Evolutionary conservation across 2,113 vertebrate genomes (phyloP).

Genomic region (Perognathus longimembris): DNA sequence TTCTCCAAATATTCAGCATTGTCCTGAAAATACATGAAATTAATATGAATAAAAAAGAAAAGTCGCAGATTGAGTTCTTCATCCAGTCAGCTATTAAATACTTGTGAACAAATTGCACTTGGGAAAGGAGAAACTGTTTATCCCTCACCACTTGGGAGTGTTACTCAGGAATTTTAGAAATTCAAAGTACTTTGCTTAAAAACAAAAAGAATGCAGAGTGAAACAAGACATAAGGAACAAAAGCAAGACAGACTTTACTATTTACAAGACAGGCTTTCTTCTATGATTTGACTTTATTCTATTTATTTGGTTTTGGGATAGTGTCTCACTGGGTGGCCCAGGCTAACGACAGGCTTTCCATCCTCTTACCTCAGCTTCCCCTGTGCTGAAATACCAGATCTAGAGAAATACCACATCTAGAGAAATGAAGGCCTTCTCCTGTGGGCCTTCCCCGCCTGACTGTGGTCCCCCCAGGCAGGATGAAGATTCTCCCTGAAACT

Average conservation of each 20-base stretch:
- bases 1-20: slow-evolving; percentile 43
- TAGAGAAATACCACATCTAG: too few species aligned
- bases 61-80: background rate
- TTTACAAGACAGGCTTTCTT: too few species aligned
- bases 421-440: background rate
- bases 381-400: too few species aligned
- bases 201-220: slow-evolving; percentile 47
- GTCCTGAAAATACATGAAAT: background rate
- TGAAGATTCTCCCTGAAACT: slow-evolving; percentile 62
- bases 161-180: slow-evolving; percentile 67
- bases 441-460: background rate
- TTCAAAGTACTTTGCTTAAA: slow-evolving; percentile 65
- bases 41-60: slow-evolving; percentile 11
- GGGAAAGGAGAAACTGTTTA: slow-evolving; percentile 43
- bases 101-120: slow-evolving; percentile 45
- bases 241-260: background rate
- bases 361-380: too few species aligned
- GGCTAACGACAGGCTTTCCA: too few species aligned
- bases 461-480: slow-evolving; percentile 58
- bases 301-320: background rate
- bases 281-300: too few species aligned
- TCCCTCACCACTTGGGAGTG: background rate
- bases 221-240: background rate
- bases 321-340: too few species aligned
- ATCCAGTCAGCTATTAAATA: slow-evolving; percentile 36